These are phyloP conservation scores for Tipula confusa DNA, from an alignment of 2,888 invertebrate species.

Conservation along the genomic window DNA sequence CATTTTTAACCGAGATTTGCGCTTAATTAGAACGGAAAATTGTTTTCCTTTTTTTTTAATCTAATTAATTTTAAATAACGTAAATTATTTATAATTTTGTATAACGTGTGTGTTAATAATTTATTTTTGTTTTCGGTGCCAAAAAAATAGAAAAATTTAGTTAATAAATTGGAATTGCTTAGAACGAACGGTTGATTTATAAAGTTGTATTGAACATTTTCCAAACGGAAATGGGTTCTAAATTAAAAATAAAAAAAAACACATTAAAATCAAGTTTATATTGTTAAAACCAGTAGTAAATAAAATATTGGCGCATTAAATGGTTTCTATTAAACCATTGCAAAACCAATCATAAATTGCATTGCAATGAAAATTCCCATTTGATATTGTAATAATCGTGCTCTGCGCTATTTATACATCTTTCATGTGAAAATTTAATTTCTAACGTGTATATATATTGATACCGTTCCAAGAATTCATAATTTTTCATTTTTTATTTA, in stretches of 20 bases:
- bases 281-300: not conserved
- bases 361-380: not conserved
- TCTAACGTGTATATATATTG: not conserved
- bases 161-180: not conserved
- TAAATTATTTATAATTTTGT: not conserved
- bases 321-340: not conserved
- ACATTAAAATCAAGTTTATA: not conserved
- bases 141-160: not conserved
- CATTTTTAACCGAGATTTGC: not conserved
- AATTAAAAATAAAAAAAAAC: not conserved
- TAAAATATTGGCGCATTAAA: not conserved
- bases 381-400: not conserved
- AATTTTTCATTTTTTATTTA: not conserved
- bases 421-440: not conserved
- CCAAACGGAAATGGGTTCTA: not conserved
- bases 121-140: not conserved
- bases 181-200: not conserved
- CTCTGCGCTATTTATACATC: not conserved
- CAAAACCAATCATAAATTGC: not conserved
- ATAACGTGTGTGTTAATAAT: not conserved
- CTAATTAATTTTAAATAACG: not conserved
- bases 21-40: not conserved
- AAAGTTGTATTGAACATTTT: not conserved
- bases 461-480: not conserved
- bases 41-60: not conserved